Conservation (phyloP, 2,888 invertebrate species). For the Sarcophaga variegata region DNA sequence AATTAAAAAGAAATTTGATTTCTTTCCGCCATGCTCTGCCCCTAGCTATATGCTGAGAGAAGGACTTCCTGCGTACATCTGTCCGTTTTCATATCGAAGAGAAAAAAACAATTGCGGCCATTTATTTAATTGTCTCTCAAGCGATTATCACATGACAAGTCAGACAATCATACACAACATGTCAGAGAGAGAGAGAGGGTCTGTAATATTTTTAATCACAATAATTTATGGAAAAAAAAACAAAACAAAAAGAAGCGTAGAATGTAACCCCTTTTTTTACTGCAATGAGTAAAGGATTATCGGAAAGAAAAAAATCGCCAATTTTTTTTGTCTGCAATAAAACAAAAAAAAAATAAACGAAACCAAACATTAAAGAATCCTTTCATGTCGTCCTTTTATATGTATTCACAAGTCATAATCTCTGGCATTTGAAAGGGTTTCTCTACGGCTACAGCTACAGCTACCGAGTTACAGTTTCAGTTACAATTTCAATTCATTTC, state of each 20-base stretch:
- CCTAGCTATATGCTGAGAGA: no score
- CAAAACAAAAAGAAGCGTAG: background rate
- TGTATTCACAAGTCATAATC: conserved; percentile 2
- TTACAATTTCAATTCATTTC: no score
- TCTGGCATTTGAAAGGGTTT: conserved; percentile 53
- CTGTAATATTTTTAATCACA: conserved; percentile 57
- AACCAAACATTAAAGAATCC: conserved; percentile 23
- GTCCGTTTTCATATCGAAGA: no score
- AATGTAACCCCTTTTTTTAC: conserved; percentile 51
- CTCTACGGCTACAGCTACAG: background rate
- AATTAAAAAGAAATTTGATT: no score
- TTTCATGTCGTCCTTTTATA: conserved; percentile 40
- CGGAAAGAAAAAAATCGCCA: conserved; percentile 27
- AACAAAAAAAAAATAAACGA: no score
- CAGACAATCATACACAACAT: no score
- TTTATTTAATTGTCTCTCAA: no score
- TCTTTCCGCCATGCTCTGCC: no score
- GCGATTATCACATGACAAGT: no score
- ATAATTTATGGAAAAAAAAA: conserved; percentile 48
- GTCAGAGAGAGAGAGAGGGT: background rate
- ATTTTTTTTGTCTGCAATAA: conserved; percentile 19
- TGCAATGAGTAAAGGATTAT: background rate
- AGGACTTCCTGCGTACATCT: no score
- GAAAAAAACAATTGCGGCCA: no score
- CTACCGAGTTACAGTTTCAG: background rate